Conservation (phyloP, 2,888 invertebrate genomes). For the Dryococelus australis region DNA sequence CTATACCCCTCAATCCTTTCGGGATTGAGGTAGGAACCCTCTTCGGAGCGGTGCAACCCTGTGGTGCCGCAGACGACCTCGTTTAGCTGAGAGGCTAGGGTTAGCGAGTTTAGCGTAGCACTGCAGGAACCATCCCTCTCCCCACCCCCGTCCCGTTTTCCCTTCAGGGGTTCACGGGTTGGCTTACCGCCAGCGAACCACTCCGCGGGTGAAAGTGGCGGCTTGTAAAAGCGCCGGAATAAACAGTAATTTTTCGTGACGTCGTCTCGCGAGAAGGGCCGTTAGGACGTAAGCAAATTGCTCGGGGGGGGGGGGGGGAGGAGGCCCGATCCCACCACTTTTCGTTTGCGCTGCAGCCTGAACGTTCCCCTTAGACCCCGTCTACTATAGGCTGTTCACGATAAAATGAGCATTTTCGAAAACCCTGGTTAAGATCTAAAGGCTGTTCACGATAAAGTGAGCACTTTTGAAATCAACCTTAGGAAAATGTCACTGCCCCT, state of each 20-base stretch:
- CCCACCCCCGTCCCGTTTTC: background rate
- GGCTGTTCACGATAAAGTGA: too few relatives aligned
- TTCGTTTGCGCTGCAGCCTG: background rate
- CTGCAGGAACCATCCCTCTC: background rate
- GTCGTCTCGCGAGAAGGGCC: background rate
- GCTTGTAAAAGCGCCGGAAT: background rate
- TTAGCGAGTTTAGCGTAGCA: background rate
- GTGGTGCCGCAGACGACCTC: too few relatives aligned
- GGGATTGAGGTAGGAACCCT: too few relatives aligned
- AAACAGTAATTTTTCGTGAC: slow-evolving; percentile 5
- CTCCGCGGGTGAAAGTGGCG: background rate
- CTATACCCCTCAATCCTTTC: too few relatives aligned
- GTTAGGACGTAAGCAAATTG: background rate
- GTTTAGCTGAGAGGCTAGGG: background rate
- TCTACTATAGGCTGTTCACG: too few relatives aligned
- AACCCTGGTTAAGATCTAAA: too few relatives aligned
- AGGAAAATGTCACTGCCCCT: too few relatives aligned
- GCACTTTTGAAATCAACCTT: too few relatives aligned
- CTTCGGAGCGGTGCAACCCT: too few relatives aligned
- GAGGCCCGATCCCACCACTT: background rate
- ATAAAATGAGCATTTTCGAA: too few relatives aligned
- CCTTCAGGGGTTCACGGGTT: background rate
- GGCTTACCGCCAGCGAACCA: background rate
- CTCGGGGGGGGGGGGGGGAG: background rate
- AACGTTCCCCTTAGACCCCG: too few relatives aligned